Base-by-base conservation (phyloP, 2,888 invertebrate species). In the Embidobia sp. region DNA sequence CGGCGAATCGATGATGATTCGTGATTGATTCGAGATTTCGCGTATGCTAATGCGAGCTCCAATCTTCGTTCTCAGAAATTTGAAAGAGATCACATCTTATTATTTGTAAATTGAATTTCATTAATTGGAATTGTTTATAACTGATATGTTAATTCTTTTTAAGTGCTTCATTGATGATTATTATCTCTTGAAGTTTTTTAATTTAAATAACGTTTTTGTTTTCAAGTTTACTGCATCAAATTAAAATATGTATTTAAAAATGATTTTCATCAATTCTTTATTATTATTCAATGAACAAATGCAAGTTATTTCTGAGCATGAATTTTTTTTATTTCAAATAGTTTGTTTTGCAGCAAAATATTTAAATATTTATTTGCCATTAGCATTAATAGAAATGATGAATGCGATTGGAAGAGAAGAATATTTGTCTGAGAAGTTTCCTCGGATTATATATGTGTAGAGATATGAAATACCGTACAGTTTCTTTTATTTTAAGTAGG, bases 391-490 rank as follows among this genome's bases (percentile, higher is more conserved):
- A 48, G 29, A 67, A 35, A 55, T 48, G 46, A 55, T 67, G 35
- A 66, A 44, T 48, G 66, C 15, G 48, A 55, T 48, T 67, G 35
- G 22, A 33, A 22, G 22, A 42, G 42, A 42, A 40, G 42, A 57
- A 57, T 57, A 42, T 29, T 57, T 19, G 19, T 57, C 42, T 19
- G 42, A 53, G 29, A 53, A 46, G 27, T 66, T 66, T 37, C 13
- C 55, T 55, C 46, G 29, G 46, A 53, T 66, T 66, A 55, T 46
- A 42, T 55, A 37, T 33, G 46, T 18, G 29, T 35, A 10, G 55
- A 66, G 55, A 53, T 66, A 66, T 55, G 53, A 55, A 66, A 37
- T 55, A 66, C 67, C 55, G 55, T 31, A 35, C 5, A 53, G 66
- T 10, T 51, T 51, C 37, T 64, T 19, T 64, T 64, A 64, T 63